Conservation (phyloP, 1,140 invertebrate species). For the Lamellibrachia luymesi region DNA sequence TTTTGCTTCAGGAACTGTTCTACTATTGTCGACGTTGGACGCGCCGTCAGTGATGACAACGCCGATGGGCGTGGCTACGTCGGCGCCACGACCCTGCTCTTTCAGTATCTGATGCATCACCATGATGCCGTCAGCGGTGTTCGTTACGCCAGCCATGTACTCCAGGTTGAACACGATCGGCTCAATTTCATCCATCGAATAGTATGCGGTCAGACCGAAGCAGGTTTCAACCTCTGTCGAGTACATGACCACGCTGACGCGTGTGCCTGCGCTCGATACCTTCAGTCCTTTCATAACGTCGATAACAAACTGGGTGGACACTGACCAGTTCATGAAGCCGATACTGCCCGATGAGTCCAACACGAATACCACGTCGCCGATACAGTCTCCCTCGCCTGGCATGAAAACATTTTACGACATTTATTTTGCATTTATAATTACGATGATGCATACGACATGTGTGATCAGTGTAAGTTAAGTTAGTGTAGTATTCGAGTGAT, state of each 20-base stretch:
- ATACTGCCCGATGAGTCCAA: not conserved
- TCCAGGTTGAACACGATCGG: not conserved
- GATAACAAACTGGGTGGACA: not conserved
- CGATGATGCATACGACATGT: too few species aligned
- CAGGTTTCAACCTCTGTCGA: not conserved
- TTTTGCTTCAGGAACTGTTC: slow-evolving; percentile 18
- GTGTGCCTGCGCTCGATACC: not conserved
- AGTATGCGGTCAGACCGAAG: not conserved
- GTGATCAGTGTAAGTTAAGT: not conserved
- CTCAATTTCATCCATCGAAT: not conserved
- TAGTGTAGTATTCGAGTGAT: not conserved
- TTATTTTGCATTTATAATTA: too few species aligned
- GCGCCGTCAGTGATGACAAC: not conserved
- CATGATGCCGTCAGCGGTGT: not conserved
- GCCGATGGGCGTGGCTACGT: not conserved
- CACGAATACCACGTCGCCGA: slow-evolving; percentile 6
- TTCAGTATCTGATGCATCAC: not conserved
- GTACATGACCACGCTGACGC: not conserved
- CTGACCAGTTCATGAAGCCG: not conserved
- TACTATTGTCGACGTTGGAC: slow-evolving; percentile 5
- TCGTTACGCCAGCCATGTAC: not conserved
- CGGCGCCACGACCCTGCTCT: not conserved
- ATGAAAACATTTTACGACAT: not conserved
- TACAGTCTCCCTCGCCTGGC: not conserved
- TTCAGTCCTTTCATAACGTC: slow-evolving; percentile 13